Base-by-base conservation (phyloP, 2,113 vertebrate genomes). In the Seriola rivoliana region DNA sequence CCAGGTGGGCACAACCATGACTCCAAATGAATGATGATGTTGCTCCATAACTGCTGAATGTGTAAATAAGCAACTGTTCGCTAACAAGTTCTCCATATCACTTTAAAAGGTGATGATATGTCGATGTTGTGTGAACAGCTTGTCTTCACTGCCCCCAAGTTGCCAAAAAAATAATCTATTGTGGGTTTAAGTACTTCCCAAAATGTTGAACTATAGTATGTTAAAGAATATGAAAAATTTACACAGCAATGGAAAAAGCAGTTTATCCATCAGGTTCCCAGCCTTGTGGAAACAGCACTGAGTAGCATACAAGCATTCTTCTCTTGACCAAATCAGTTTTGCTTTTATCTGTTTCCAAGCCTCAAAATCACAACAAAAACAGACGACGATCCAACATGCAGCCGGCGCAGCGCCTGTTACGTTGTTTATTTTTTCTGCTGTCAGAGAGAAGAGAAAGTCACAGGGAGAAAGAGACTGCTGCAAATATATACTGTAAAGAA, bases 371-470 rank as follows among this genome's bases (percentile, higher is more conserved):
- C 80, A 90, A 91, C 84, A 89, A 85, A 91, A 93, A 91, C 90
- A 87, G 67, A 85, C 40, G 71, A 91, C 32, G 78, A 71, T 85
- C 80, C 77, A 83, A 83, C 83, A 81, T 5, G 75, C 71, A 89
- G 74, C 74, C 77, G 72, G 62, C 59, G 1, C 86, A 81, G 84
- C 66, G 80, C 85, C 86, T 83, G 86, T 93, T 88, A 89, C 88
- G 79, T 84, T 93, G 91, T 95, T 94, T 95, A 93, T 95, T 95
- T 95, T 94, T 91, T 90, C 93, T 94, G 81, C 91, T 87, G 91
- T 94, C 93, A 93, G 50, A 58, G 74, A 89, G 78, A 84, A 69
- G 80, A 84, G 89, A 84, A 46, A 75, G 71, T 48, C 65, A 40
- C 25, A 25, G 48, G 55, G 58, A 46, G 67, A 23, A 66, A 82